These are phyloP conservation scores for Macrostomum lignano DNA, from an alignment of 1,140 invertebrate species.

Conservation along the genomic window DNA sequence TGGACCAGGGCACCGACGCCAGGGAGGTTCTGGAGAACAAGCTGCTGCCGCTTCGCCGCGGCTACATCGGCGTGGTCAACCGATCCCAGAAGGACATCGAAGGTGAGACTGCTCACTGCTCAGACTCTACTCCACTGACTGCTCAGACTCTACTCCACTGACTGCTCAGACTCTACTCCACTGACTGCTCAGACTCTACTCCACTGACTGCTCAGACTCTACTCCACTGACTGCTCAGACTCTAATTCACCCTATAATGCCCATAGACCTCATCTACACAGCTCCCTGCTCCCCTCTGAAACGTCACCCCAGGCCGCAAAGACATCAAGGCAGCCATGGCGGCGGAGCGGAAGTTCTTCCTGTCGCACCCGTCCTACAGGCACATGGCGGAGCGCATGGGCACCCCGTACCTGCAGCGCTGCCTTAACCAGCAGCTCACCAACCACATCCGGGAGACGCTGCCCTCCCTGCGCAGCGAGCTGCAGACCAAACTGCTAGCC, in stretches of 20 bases:
- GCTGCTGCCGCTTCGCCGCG: slow-evolving; percentile 58
- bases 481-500: slow-evolving; percentile 74
- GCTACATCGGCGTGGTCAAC: slow-evolving; percentile 89
- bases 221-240: too few species aligned
- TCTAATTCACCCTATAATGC: too few species aligned
- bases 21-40: slow-evolving; percentile 90
- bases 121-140: too few species aligned
- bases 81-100: slow-evolving; percentile 92
- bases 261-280: too few species aligned
- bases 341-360: slow-evolving; percentile 87
- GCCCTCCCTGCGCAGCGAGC: slow-evolving; percentile 65
- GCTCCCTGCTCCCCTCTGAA: too few species aligned
- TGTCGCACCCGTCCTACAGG: slow-evolving; percentile 34
- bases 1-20: slow-evolving; percentile 98
- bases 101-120: too few species aligned
- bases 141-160: too few species aligned
- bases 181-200: too few species aligned
- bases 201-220: too few species aligned
- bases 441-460: slow-evolving; percentile 90
- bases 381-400: slow-evolving; percentile 74
- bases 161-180: too few species aligned
- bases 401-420: slow-evolving; percentile 68
- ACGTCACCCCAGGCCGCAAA: too few species aligned
- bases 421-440: slow-evolving; percentile 78
- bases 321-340: slow-evolving; percentile 76